phyloP scores from a whole-genome alignment of 2,113 vertebrate genomes.

The Phylloscopus trochilus region DNA sequence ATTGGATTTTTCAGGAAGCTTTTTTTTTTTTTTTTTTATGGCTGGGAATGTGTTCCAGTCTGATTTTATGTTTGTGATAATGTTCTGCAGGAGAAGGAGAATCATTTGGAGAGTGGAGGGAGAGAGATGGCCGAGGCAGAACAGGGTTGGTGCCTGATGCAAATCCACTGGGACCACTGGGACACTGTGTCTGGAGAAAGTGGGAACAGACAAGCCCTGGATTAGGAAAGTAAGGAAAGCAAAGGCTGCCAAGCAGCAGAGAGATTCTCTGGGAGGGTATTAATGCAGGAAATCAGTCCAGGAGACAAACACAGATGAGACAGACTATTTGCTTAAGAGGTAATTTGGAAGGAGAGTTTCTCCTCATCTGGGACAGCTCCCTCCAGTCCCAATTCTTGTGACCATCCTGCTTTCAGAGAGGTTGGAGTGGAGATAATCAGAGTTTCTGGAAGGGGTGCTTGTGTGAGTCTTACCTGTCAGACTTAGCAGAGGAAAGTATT shows the following conservation, averaged over 20 bases:
- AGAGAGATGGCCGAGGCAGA: not conserved
- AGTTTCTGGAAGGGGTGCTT: not conserved
- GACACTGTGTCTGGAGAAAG: not conserved
- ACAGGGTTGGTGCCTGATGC: not conserved
- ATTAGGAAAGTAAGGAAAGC: not conserved
- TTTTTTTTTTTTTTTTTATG: not conserved
- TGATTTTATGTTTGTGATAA: not conserved
- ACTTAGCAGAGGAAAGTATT: not conserved
- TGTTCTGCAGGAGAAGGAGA: not conserved
- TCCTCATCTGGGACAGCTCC: not conserved
- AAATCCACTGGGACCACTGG: not conserved
- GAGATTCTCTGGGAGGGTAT: not conserved
- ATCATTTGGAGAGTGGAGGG: not conserved
- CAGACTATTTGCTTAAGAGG: not conserved
- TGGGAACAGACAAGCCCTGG: not conserved
- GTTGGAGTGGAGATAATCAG: not conserved
- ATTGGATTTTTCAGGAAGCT: not conserved
- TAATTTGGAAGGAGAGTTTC: not conserved
- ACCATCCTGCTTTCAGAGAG: not conserved
- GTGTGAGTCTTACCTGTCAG: not conserved
- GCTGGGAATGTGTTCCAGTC: not conserved
- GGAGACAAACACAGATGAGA: not conserved
- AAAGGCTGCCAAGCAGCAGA: not conserved
- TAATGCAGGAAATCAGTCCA: not conserved
- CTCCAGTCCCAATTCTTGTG: not conserved